Percentiles rank a stretch among this genome's conserved stretches.
phyloP scores from a whole-genome alignment of 2,888 invertebrate genomes.

The Xiphydria camelus region DNA sequence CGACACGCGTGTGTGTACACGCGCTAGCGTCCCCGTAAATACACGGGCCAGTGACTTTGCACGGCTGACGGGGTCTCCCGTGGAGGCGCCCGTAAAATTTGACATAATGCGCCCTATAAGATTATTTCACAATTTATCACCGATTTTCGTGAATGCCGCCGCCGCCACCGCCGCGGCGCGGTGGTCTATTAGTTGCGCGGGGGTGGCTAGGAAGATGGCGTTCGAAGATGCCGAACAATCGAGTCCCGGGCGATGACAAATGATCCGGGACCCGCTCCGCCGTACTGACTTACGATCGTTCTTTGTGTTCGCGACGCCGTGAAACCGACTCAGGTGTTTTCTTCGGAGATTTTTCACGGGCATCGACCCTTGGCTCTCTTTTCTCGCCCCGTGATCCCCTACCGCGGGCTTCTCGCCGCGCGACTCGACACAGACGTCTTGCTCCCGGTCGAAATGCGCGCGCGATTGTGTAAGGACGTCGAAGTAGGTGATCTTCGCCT shows the following conservation, averaged over 20 bases:
- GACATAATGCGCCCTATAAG: conserved; percentile 48
- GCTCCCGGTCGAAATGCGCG: too few species aligned
- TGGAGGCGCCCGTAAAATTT: conserved; percentile 37
- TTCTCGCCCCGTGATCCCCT: background rate
- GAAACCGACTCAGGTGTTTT: conserved; percentile 34
- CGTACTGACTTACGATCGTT: conserved; percentile 36
- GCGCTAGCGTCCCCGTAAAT: background rate
- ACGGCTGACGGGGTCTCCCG: conserved; percentile 10
- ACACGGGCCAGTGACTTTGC: background rate
- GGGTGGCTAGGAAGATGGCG: conserved; percentile 41
- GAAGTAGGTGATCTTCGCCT: too few species aligned
- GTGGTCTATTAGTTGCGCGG: conserved; percentile 40
- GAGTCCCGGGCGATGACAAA: conserved; percentile 50
- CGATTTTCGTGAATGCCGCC: conserved; percentile 35
- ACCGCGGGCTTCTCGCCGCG: background rate
- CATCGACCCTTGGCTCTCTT: conserved; percentile 6
- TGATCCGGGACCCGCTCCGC: conserved; percentile 39
- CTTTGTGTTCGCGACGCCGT: conserved; percentile 34
- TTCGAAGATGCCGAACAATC: conserved; percentile 43
- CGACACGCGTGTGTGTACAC: background rate
- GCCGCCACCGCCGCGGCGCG: too few species aligned
- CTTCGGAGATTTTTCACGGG: conserved; percentile 28
- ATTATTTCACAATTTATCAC: conserved; percentile 53
- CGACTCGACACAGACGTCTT: too few species aligned
- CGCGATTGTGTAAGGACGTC: too few species aligned